Percentiles rank a stretch among this genome's conserved stretches.
Evolutionary conservation across 64 coral and sea anemone genomes (phyloP).

Genomic region (Stichodactyla helianthus): DNA sequence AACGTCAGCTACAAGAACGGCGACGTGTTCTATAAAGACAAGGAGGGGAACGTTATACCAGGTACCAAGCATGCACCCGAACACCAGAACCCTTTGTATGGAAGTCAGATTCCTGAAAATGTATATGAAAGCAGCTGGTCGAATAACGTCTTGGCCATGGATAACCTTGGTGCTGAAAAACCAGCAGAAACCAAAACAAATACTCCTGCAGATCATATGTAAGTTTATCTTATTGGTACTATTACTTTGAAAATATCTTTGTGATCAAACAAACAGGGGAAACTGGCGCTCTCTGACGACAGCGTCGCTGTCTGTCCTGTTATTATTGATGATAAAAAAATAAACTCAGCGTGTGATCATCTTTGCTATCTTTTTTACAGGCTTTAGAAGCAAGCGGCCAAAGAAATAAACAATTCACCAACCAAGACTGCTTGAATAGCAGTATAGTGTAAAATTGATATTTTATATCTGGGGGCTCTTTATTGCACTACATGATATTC

Average conservation of each 20-base stretch:
- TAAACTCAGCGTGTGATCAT: no score
- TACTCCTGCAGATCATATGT: background rate
- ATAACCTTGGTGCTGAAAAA: conserved; percentile 13
- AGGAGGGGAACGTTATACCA: conserved; percentile 3
- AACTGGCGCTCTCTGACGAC: no score
- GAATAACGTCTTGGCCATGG: background rate
- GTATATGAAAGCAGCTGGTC: conserved; percentile 6
- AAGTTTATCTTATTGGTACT: background rate
- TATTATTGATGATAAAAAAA: no score
- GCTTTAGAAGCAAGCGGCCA: no score
- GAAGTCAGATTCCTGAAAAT: conserved; percentile 7
- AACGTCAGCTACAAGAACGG: conserved; percentile 42
- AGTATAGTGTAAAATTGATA: no score
- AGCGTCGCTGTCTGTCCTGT: no score
- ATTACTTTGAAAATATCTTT: background rate
- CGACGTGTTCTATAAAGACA: conserved; percentile 55
- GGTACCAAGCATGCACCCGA: background rate
- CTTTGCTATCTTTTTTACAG: no score
- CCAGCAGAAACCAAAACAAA: background rate
- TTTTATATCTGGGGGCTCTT: no score
- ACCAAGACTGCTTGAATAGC: no score
- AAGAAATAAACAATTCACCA: no score
- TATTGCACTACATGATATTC: no score
- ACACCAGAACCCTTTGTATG: background rate
- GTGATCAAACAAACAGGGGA: no score